Evolutionary conservation across 2,888 invertebrate species (phyloP).

Genomic region (Lottia gigantea): DNA sequence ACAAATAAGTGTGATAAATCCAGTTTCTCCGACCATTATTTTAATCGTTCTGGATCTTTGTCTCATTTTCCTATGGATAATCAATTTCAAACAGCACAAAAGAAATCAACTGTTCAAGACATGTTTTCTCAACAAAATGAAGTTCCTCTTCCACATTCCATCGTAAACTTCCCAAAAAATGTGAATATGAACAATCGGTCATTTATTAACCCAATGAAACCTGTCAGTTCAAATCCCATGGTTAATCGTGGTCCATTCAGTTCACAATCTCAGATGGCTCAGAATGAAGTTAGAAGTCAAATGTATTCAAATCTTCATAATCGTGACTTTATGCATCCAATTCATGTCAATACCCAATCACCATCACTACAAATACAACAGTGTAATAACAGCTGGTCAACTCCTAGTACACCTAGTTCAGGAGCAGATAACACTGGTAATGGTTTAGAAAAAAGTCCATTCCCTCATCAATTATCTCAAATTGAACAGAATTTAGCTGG

Average conservation of each 20-base stretch:
- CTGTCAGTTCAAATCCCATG: slow-evolving; percentile 9
- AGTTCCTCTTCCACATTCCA: background rate
- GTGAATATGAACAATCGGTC: background rate
- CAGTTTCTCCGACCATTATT: background rate
- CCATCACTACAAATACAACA: slow-evolving; percentile 2
- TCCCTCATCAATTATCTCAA: background rate
- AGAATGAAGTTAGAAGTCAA: slow-evolving; percentile 12
- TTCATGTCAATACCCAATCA: slow-evolving; percentile 25
- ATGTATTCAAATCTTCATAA: slow-evolving; percentile 8
- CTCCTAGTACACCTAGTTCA: slow-evolving; percentile 21
- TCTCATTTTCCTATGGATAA: background rate
- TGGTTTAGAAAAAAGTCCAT: background rate
- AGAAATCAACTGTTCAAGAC: background rate
- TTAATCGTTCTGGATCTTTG: background rate
- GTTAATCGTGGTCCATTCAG: slow-evolving; percentile 13
- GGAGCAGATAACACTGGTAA: slow-evolving; percentile 13
- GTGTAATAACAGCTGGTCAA: slow-evolving; percentile 14
- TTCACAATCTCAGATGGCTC: slow-evolving; percentile 8
- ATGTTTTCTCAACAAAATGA: background rate
- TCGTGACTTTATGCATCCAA: slow-evolving; percentile 23
- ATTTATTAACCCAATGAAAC: background rate
- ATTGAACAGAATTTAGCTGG: background rate
- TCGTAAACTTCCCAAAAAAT: background rate
- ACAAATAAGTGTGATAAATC: background rate
- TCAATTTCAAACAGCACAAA: background rate